Percentiles rank a stretch among this genome's conserved stretches.
Evolutionary conservation across 2,888 invertebrate species (phyloP).

Genomic region (Epirrhoe alternata): DNA sequence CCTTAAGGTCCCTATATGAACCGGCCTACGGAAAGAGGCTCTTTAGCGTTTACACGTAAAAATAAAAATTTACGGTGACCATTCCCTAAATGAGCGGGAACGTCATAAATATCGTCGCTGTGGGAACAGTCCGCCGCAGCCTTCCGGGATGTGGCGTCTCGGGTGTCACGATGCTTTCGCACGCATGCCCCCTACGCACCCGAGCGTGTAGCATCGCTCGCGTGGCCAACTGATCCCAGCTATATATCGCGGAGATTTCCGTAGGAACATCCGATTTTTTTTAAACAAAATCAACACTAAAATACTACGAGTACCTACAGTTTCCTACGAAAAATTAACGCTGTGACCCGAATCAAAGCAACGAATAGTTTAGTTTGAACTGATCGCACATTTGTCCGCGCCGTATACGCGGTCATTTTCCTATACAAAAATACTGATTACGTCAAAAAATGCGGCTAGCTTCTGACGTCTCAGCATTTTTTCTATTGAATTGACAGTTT

Average conservation of each 20-base stretch:
- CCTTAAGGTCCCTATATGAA: no score
- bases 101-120: conserved; percentile 50
- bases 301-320: neutral
- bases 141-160: conserved; percentile 84
- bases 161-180: conserved; percentile 75
- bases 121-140: conserved; percentile 73
- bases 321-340: neutral
- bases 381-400: no score
- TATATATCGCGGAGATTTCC: conserved; percentile 35
- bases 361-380: no score
- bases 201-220: conserved; percentile 62
- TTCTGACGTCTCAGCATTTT: no score
- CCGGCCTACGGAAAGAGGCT: no score
- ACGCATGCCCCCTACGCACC: conserved; percentile 68
- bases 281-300: neutral
- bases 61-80: conserved; percentile 42
- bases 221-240: conserved; percentile 61
- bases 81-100: conserved; percentile 39
- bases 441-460: no score
- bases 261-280: conserved; percentile 33
- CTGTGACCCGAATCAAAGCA: conserved; percentile 44
- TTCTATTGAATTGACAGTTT: no score
- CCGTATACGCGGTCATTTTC: no score
- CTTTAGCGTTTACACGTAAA: no score
- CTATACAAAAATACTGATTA: no score